These are phyloP conservation scores for Antheraea mylitta DNA, from an alignment of 1,140 invertebrate genomes.

Conservation along the genomic window DNA sequence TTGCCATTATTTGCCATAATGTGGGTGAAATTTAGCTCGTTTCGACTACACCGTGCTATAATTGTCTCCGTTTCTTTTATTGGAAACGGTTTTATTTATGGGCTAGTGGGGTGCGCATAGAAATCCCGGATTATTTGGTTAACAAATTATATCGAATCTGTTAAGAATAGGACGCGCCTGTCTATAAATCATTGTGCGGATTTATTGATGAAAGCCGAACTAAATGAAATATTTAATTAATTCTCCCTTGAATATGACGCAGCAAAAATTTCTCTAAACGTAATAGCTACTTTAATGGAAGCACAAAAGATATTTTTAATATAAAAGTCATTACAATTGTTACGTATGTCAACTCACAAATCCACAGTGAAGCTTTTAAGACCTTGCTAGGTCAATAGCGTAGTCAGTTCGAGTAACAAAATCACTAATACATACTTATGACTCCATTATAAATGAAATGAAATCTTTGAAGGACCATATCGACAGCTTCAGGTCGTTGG, in stretches of 20 bases:
- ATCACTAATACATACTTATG: too few species aligned
- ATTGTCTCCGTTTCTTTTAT: conserved; percentile 66
- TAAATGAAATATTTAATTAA: conserved; percentile 10
- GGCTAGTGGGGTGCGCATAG: conserved; percentile 56
- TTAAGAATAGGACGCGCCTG: conserved; percentile 66
- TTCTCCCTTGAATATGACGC: background rate
- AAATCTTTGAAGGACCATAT: too few species aligned
- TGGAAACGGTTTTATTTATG: conserved; percentile 70
- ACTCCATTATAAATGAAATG: too few species aligned
- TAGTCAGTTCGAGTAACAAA: too few species aligned
- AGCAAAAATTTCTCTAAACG: background rate
- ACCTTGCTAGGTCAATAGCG: too few species aligned
- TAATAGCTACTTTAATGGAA: too few species aligned
- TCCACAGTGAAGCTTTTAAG: too few species aligned
- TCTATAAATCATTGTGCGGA: conserved; percentile 66
- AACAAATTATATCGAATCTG: conserved; percentile 75
- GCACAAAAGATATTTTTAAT: too few species aligned
- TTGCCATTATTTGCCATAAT: conserved; percentile 74
- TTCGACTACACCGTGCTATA: conserved; percentile 51
- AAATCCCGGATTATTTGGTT: conserved; percentile 75
- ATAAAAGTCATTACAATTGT: too few species aligned
- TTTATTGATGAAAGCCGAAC: conserved; percentile 67
- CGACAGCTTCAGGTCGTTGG: too few species aligned
- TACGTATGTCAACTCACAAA: too few species aligned
- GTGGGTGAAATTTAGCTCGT: conserved; percentile 72